Percentiles rank a stretch among this genome's conserved stretches.
phyloP scores from a whole-genome alignment of 1,140 invertebrate genomes.

The Eriosoma lanigerum region DNA sequence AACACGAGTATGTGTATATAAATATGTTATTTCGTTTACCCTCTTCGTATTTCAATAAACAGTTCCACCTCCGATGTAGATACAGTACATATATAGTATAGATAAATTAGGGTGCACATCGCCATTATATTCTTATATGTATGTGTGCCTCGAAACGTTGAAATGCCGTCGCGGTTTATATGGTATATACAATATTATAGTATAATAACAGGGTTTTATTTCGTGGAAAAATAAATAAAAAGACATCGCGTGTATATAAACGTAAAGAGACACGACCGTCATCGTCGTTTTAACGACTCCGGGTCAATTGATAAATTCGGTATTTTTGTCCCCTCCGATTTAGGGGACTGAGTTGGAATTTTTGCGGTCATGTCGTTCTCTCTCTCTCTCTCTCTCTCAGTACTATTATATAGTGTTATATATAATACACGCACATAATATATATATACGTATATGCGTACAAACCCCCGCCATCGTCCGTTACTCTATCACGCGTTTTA shows the following conservation, averaged over 20 bases:
- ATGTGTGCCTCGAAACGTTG: too few relatives aligned
- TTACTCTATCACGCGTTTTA: neutral
- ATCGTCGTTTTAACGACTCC: constrained; percentile 20
- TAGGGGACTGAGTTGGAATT: neutral
- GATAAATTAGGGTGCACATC: too few relatives aligned
- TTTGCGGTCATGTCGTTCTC: neutral
- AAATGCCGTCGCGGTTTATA: neutral
- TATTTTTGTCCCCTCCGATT: neutral
- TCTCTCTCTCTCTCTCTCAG: too few relatives aligned
- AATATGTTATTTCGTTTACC: too few relatives aligned
- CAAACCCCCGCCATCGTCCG: neutral
- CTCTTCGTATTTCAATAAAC: too few relatives aligned
- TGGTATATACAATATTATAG: neutral
- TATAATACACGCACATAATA: too few relatives aligned
- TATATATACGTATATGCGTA: neutral
- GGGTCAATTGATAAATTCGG: constrained; percentile 34
- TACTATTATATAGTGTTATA: too few relatives aligned
- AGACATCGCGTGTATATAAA: neutral
- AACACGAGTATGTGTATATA: too few relatives aligned
- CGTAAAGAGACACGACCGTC: neutral
- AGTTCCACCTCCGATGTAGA: too few relatives aligned
- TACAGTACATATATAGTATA: too few relatives aligned
- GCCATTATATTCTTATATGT: too few relatives aligned
- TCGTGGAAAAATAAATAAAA: neutral
- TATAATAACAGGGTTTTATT: neutral